phyloP scores from a whole-genome alignment of 2,113 vertebrate species.

The Greenwoodochromis staneri region DNA sequence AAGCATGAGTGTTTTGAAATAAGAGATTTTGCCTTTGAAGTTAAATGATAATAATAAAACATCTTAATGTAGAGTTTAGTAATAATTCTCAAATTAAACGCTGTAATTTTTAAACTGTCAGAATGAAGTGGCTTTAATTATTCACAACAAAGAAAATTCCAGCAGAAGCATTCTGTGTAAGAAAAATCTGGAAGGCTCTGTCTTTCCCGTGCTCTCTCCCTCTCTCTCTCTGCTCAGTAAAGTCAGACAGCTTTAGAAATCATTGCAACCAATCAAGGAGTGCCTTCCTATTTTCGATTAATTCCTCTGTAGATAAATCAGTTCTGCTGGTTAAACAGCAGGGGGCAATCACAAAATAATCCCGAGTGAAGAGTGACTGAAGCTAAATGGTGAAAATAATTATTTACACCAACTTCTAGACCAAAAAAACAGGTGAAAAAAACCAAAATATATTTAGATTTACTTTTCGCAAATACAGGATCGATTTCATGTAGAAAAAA shows the following conservation, averaged over 20 bases:
- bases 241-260: neutral
- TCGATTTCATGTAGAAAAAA: neutral
- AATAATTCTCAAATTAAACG: neutral
- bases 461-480: neutral
- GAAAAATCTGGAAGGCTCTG: neutral
- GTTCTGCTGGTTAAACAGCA: neutral
- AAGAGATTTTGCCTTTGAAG: neutral
- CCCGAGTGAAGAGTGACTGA: neutral
- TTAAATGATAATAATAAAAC: neutral
- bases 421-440: neutral
- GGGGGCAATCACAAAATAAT: neutral
- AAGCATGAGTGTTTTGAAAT: neutral
- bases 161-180: neutral
- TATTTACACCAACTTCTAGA: neutral
- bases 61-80: neutral
- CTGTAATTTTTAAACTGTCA: neutral
- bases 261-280: neutral
- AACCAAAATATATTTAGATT: rapidly evolving
- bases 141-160: neutral
- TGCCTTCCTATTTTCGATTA: neutral
- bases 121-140: neutral
- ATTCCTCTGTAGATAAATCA: neutral
- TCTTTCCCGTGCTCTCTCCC: neutral
- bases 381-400: neutral
- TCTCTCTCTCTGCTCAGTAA: neutral